Conservation (phyloP, 2,797 vertebrate species). For the Esox lucius region DNA sequence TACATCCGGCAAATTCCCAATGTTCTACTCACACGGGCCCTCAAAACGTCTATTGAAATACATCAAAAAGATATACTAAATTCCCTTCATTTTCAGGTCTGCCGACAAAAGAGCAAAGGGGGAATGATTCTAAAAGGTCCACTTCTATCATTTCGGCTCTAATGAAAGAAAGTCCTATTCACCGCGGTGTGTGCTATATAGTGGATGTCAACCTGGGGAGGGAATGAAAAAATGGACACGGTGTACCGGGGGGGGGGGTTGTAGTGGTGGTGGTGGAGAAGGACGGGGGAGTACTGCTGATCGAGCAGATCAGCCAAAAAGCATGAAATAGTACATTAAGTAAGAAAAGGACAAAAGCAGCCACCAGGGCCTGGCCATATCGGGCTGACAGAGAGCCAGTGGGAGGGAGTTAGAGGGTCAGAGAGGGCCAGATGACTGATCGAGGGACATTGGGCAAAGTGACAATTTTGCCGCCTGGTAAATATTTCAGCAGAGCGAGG, state of each 20-base stretch:
- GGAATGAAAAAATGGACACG: slow-evolving; percentile 62
- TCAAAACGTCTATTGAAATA: not conserved
- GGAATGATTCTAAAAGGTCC: not conserved
- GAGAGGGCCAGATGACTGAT: slow-evolving; percentile 57
- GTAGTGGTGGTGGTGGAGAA: slow-evolving; percentile 11
- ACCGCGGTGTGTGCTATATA: slow-evolving; percentile 7
- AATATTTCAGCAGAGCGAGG: slow-evolving; percentile 60
- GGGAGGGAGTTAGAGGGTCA: slow-evolving; percentile 52
- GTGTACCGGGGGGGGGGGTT: slow-evolving; percentile 34
- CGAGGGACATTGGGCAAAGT: slow-evolving; percentile 48
- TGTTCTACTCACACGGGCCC: not conserved
- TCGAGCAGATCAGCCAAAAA: slow-evolving; percentile 60
- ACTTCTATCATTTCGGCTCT: slow-evolving; percentile 27
- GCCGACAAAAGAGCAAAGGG: not conserved
- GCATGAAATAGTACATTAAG: slow-evolving; percentile 68
- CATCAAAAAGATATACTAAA: not conserved
- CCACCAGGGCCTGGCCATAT: slow-evolving; percentile 63
- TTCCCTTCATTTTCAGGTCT: not conserved
- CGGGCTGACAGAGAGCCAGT: slow-evolving; percentile 46
- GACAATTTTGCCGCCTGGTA: slow-evolving; percentile 57
- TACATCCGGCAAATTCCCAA: not conserved
- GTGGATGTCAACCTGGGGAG: slow-evolving; percentile 45
- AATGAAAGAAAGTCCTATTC: slow-evolving; percentile 18
- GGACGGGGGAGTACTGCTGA: slow-evolving; percentile 61
- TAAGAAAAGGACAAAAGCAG: slow-evolving; percentile 63